phyloP scores from a whole-genome alignment of 1,140 invertebrate species.

The Pteromalus puparum region DNA sequence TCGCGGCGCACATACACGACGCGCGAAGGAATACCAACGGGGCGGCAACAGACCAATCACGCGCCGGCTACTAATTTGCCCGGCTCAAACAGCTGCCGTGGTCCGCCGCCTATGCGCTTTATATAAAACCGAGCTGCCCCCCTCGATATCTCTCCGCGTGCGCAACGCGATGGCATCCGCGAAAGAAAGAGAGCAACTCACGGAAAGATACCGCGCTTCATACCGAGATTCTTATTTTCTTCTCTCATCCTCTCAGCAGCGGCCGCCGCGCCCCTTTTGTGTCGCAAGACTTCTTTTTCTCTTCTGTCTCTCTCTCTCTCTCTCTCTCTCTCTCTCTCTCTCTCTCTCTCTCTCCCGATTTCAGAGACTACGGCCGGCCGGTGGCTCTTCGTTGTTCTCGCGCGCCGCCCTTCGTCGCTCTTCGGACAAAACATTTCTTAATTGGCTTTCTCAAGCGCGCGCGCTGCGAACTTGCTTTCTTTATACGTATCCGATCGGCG shows the following conservation, averaged over 20 bases:
- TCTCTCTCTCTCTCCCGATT: slow-evolving; percentile 17
- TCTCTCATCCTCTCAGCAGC: neutral
- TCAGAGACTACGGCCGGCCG: slow-evolving; percentile 19
- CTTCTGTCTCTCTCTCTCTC: slow-evolving; percentile 7
- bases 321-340: slow-evolving; percentile 12
- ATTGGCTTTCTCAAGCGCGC: slow-evolving; percentile 68
- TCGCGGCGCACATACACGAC: slow-evolving; percentile 19
- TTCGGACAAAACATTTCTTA: slow-evolving; percentile 76
- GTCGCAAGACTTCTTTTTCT: neutral
- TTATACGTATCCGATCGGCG: slow-evolving; percentile 51
- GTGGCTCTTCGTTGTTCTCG: slow-evolving; percentile 51
- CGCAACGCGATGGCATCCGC: slow-evolving; percentile 68
- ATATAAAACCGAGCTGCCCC: slow-evolving; percentile 49
- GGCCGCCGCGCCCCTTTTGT: slow-evolving; percentile 30
- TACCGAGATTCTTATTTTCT: slow-evolving; percentile 48
- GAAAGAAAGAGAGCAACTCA: neutral
- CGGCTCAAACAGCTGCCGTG: slow-evolving; percentile 74
- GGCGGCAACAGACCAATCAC: slow-evolving; percentile 76
- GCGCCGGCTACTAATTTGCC: slow-evolving; percentile 75
- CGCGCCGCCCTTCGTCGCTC: slow-evolving; percentile 19
- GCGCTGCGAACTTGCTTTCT: slow-evolving; percentile 53
- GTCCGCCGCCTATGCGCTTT: slow-evolving; percentile 65
- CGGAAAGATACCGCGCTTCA: slow-evolving; percentile 27
- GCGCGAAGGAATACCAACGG: slow-evolving; percentile 67
- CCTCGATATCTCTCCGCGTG: slow-evolving; percentile 59